Evolutionary conservation across 2,113 vertebrate species (phyloP).

Genomic region (Corynorhinus townsendii): DNA sequence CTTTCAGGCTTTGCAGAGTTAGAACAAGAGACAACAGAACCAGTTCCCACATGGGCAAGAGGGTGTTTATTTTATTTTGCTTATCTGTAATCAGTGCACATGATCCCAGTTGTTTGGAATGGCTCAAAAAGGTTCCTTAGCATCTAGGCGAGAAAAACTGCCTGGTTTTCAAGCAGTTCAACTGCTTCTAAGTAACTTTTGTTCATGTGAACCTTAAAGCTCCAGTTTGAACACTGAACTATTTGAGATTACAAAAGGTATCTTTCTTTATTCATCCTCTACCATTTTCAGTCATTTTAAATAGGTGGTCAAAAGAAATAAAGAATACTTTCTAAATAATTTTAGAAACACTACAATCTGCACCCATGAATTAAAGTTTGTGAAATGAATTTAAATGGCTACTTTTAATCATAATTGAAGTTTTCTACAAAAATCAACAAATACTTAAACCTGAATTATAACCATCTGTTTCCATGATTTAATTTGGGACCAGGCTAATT

Average conservation of each 20-base stretch:
- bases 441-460: not conserved
- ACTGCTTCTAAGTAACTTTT: not conserved
- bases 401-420: not conserved
- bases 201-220: not conserved
- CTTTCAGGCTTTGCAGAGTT: not conserved
- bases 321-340: not conserved
- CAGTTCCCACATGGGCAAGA: slow-evolving; percentile 24
- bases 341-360: not conserved
- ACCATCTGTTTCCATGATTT: not conserved
- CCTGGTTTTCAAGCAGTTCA: not conserved
- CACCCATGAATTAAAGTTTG: not conserved
- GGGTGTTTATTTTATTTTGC: slow-evolving; percentile 62
- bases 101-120: slow-evolving; percentile 38
- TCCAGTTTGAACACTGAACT: not conserved
- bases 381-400: not conserved
- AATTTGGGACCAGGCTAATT: not conserved
- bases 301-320: not conserved
- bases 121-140: slow-evolving; percentile 18
- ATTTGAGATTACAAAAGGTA: slow-evolving; percentile 3
- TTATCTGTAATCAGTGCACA: slow-evolving; percentile 64
- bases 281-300: not conserved
- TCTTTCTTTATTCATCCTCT: not conserved
- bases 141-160: not conserved
- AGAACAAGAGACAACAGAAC: slow-evolving; percentile 49
- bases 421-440: slow-evolving; percentile 38